Conservation (phyloP, 2,888 invertebrate genomes). For the Amaurobius ferox region DNA sequence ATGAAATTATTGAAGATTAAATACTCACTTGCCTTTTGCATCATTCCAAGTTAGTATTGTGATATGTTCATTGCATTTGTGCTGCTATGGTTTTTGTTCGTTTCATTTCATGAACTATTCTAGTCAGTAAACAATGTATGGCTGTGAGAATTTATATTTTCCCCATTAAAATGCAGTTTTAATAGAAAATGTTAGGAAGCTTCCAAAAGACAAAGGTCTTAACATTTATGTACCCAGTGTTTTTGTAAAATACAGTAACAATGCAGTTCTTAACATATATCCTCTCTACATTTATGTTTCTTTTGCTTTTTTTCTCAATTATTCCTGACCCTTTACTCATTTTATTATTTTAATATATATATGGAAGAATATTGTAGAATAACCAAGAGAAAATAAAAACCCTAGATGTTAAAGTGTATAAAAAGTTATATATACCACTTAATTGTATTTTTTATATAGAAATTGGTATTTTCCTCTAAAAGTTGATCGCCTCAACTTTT, state of each 20-base stretch:
- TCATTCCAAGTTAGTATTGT: slow-evolving; percentile 6
- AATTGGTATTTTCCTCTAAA: slow-evolving; percentile 5
- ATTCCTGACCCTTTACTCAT: too few relatives aligned
- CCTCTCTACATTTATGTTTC: not conserved
- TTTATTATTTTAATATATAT: too few relatives aligned
- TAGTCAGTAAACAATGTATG: slow-evolving; percentile 42
- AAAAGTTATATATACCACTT: slow-evolving; percentile 9
- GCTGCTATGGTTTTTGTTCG: slow-evolving; percentile 20
- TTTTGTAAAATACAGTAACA: too few relatives aligned
- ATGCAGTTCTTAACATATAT: too few relatives aligned
- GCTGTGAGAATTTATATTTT: not conserved
- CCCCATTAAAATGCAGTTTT: not conserved
- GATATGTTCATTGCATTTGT: slow-evolving; percentile 26
- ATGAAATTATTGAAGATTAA: not conserved
- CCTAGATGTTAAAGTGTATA: not conserved
- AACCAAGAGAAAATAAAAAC: not conserved
- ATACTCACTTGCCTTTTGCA: not conserved
- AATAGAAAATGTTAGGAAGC: not conserved
- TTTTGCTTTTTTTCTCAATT: not conserved
- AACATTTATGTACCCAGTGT: too few relatives aligned
- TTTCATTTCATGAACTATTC: slow-evolving; percentile 37
- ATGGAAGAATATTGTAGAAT: not conserved
- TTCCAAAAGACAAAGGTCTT: too few relatives aligned
- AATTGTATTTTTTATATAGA: slow-evolving; percentile 16
- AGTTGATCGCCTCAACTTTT: not conserved